phyloP scores from a whole-genome alignment of 2,113 vertebrate species.

The Anolis carolinensis region DNA sequence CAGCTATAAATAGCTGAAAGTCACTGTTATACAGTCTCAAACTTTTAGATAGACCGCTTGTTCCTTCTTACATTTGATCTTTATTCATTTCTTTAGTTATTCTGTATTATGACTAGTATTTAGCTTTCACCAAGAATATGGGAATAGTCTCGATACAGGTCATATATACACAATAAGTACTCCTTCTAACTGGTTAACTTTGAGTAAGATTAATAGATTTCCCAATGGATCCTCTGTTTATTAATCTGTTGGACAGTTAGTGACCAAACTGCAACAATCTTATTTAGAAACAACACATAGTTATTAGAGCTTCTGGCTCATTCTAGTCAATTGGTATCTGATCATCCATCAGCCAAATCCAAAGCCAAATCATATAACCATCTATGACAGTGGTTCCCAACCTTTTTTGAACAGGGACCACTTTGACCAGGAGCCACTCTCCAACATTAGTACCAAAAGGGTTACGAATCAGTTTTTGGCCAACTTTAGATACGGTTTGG shows the following conservation, averaged over 20 bases:
- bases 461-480: no score
- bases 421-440: no score
- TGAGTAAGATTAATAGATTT: neutral
- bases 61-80: neutral
- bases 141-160: slow-evolving; percentile 28
- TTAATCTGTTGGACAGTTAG: slow-evolving; percentile 33
- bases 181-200: slow-evolving; percentile 5
- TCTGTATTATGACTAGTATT: slow-evolving; percentile 19
- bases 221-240: slow-evolving; percentile 35
- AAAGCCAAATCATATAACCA: no score
- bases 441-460: no score
- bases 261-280: slow-evolving; percentile 15
- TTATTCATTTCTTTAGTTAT: slow-evolving; percentile 46
- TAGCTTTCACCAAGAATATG: slow-evolving; percentile 25
- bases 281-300: neutral
- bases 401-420: no score
- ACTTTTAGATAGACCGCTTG: neutral
- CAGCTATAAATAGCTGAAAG: neutral
- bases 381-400: no score
- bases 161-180: slow-evolving; percentile 38
- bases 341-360: no score
- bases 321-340: neutral
- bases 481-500: no score
- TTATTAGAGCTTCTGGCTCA: neutral
- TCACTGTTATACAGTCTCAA: neutral